Conservation (phyloP, 2,888 invertebrate species). For the Linnaemya vulpina region DNA sequence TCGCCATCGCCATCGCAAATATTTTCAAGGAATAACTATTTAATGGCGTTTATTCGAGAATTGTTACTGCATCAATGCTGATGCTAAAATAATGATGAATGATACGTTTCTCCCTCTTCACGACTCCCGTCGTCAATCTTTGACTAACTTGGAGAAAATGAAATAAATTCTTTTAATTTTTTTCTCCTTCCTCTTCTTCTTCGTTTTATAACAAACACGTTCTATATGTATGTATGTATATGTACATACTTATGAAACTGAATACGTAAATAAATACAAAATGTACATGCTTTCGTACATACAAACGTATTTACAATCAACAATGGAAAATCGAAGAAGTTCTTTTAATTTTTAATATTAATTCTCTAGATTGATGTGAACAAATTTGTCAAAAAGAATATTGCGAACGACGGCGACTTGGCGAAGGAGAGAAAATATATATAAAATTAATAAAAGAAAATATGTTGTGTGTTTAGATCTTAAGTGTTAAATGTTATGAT, state of each 20-base stretch:
- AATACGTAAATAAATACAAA: neutral
- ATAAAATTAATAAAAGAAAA: constrained; percentile 11
- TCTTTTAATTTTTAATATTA: constrained; percentile 31
- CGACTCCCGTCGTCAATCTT: constrained; percentile 39
- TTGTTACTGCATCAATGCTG: constrained; percentile 75
- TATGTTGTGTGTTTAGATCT: constrained; percentile 64
- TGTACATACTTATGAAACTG: no score
- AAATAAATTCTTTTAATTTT: constrained; percentile 15
- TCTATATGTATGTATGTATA: neutral
- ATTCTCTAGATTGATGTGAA: constrained; percentile 17
- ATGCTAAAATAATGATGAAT: constrained; percentile 80
- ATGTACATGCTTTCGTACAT: neutral
- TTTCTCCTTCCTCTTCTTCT: neutral
- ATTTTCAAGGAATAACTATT: constrained; percentile 57
- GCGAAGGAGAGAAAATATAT: constrained; percentile 23
- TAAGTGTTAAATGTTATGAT: constrained; percentile 69
- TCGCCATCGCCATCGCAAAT: constrained; percentile 21
- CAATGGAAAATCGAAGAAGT: neutral
- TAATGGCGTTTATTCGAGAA: constrained; percentile 76
- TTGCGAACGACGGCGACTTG: neutral
- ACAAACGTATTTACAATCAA: neutral
- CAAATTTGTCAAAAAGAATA: constrained; percentile 11
- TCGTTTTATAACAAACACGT: neutral
- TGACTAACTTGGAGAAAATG: constrained; percentile 34
- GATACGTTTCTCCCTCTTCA: constrained; percentile 53